Base-by-base conservation (phyloP, 2,797 vertebrate species). In the Percopsis omiscomaycus region DNA sequence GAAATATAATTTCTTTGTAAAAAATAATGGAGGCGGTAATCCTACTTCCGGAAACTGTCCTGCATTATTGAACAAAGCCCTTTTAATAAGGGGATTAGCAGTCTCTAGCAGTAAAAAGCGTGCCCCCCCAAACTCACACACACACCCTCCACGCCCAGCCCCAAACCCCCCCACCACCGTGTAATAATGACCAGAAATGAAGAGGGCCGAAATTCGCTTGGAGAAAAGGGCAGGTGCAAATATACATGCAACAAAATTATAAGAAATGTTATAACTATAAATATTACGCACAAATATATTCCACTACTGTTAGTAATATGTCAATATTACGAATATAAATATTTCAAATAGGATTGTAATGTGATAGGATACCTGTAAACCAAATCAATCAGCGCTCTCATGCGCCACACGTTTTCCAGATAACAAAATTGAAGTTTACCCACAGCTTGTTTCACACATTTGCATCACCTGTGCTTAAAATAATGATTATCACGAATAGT, bases 1-100 rank as follows among this genome's bases (percentile, higher is more conserved):
- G 94, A 96, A 97, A 96, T 97, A 97, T 97, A 82, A 96, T 96
- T 97, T 95, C 93, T 96, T 95, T 95, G 94, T 94, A 93, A 94
- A 32, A 22, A 95, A 95, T 94, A 95, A 94, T 90, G 90, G 93
- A 94, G 89, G 93, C 88, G 91, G 89, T 97, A 97, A 98, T 98
- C 95, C 96, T 92, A 96, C 95, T 98, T 98, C 95, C 95, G 95
- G 95, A 98, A 96, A 98, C 93, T 95, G 92, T 95, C 94, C 91
- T 92, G 95, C 96, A 94, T 96, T 96, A 95, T 97, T 97, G 95
- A 95, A 96, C 93, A 94, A 95, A 95, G 93, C 92, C 92, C 93
- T 94, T 96, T 98, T 95, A 96, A 96, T 94, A 93, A 93, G 93
- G 95, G 96, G 96, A 98, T 98, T 98, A 98, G 95, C 87, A 74